Evolutionary conservation across 2,113 vertebrate species (phyloP).

Genomic region (Dicrurus megarhynchus): DNA sequence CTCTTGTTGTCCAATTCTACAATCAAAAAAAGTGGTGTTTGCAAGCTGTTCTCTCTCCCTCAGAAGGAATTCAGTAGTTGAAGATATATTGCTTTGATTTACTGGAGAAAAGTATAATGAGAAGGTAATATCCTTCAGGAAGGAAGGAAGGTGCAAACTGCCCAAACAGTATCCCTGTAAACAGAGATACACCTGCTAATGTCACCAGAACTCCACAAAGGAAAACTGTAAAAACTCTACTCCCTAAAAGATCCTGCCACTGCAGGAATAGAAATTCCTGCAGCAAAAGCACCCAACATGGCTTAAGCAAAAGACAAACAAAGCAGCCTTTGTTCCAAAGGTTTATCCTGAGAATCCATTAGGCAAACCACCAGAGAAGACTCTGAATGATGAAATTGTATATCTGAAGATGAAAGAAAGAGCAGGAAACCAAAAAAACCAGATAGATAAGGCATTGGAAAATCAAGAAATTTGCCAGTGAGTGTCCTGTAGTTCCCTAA

Average conservation of each 20-base stretch:
- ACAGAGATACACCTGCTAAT: background rate
- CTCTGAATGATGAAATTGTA: background rate
- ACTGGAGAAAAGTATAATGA: background rate
- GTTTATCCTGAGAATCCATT: background rate
- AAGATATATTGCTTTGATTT: background rate
- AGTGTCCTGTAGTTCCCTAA: background rate
- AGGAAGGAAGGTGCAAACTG: background rate
- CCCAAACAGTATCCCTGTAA: background rate
- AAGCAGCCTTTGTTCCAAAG: background rate
- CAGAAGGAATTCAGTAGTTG: background rate
- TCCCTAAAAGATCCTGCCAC: background rate
- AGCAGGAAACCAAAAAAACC: background rate
- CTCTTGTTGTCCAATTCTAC: background rate
- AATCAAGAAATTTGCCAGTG: background rate
- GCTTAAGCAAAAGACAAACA: background rate
- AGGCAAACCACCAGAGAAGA: background rate
- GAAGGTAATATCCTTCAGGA: background rate
- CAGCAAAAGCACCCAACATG: background rate
- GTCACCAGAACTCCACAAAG: background rate
- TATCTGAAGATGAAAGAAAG: background rate
- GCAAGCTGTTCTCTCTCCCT: background rate
- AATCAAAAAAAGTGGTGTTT: background rate
- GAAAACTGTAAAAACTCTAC: background rate
- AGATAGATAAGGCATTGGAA: background rate
- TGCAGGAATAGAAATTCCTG: background rate